Base-by-base conservation (phyloP, 2,113 vertebrate genomes). In the Alligator sinensis region DNA sequence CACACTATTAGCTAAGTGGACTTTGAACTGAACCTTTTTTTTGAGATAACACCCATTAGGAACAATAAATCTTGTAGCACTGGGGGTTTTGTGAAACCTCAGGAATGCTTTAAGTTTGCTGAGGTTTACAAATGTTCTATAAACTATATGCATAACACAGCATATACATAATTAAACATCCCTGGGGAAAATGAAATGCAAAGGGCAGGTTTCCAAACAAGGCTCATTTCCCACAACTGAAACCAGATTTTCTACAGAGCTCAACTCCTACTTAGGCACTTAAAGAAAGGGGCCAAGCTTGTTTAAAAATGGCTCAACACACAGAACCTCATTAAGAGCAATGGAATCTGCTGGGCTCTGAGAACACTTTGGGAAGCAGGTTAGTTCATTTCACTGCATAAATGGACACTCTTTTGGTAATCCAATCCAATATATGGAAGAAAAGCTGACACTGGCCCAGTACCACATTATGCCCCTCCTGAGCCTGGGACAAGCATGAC, bases 161-260 rank as follows among this genome's bases (percentile, higher is more conserved):
- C 0, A 4, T 55, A 16, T 22, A 60, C 0, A 0, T 38, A 76
- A 85, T 60, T 82, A 72, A 79, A 30, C 14, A 81, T 87, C 38
- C 80, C 85, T n/a, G 38, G 90, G 34, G 75, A 88, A 80, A 57
- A 47, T 5, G 79, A 55, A 92, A 87, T 30, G 63, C 54, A 72
- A 78, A 87, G 5, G 24, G 19, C 30, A 55, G 61, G 54, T 81
- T 86, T 88, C 84, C 59, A 64, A 82, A 82, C 83, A 89, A 82
- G 60, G 11, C 15, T 85, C 68, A 60, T 22, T 80, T 34, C 25
- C 77, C 90, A 70, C 30, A 25, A 60, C 5, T 1, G 9, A 27
- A 30, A 74, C 22, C 68, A 80, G 62, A 22, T 87, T 95, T 83
- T 89, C 75, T 21, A 10, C 74, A 91, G 34, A 80, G 19, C 12